Conservation (phyloP, 1,140 invertebrate species). For the Artemia franciscana region DNA sequence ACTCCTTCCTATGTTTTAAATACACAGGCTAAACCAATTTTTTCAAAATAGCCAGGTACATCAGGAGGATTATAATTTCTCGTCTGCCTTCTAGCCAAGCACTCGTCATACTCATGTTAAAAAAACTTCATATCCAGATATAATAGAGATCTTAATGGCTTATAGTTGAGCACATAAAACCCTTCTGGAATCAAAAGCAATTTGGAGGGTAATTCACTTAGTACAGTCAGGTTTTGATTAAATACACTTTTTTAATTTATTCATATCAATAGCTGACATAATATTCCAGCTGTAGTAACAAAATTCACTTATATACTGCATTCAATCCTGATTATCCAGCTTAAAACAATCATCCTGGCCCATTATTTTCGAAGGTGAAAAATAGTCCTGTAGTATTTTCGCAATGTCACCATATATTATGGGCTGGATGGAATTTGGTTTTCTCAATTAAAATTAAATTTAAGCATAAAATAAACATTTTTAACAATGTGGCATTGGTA, state of each 20-base stretch:
- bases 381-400: neutral
- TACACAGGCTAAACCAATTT: neutral
- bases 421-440: too few species aligned
- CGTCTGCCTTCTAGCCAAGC: neutral
- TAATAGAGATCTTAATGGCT: neutral
- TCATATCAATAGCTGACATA: neutral
- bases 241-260: neutral
- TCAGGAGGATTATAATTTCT: neutral
- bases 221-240: neutral
- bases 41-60: neutral
- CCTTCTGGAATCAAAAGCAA: neutral
- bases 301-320: neutral
- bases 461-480: too few species aligned
- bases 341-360: neutral
- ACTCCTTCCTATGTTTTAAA: neutral
- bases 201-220: neutral
- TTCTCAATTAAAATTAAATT: too few species aligned
- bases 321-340: neutral
- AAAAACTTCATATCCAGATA: neutral
- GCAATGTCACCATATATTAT: too few species aligned
- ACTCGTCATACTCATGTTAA: neutral
- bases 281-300: neutral
- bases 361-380: neutral
- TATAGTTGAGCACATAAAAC: neutral
- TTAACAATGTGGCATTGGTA: too few species aligned